Evolutionary conservation across 2,888 invertebrate genomes (phyloP).

Genomic region (Melanchra persicariae): DNA sequence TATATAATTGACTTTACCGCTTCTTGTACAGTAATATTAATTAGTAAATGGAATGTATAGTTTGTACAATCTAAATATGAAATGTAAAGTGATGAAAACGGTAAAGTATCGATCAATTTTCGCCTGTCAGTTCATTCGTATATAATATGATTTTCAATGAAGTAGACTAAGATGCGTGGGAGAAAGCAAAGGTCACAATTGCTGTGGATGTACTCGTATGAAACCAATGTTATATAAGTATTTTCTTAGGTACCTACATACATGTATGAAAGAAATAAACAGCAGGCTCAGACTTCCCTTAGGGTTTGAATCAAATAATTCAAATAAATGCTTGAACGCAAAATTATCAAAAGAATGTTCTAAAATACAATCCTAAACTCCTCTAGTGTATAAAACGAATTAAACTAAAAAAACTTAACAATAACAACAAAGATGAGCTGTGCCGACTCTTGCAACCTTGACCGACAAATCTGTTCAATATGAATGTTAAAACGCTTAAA

Average conservation of each 20-base stretch:
- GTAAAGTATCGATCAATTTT: slow-evolving; percentile 2
- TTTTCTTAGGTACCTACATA: not conserved
- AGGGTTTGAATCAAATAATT: not conserved
- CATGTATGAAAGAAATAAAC: not conserved
- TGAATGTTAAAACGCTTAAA: slow-evolving; percentile 21
- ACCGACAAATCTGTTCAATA: slow-evolving; percentile 29
- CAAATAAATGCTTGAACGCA: not conserved
- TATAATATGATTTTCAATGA: slow-evolving; percentile 6
- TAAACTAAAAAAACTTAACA: slow-evolving; percentile 36
- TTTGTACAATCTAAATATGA: slow-evolving; percentile 18
- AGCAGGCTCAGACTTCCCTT: not conserved
- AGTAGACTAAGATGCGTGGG: slow-evolving; percentile 18
- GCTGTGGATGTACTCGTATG: not conserved
- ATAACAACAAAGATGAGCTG: slow-evolving; percentile 23
- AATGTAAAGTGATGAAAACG: slow-evolving; percentile 17
- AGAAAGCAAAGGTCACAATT: slow-evolving; percentile 24
- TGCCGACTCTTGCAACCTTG: slow-evolving; percentile 25
- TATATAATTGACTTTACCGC: slow-evolving; percentile 39
- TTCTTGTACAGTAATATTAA: slow-evolving; percentile 28
- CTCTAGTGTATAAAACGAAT: slow-evolving; percentile 32
- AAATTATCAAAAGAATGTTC: not conserved
- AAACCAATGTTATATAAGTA: not conserved
- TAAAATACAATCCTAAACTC: slow-evolving; percentile 17
- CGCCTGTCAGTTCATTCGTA: slow-evolving; percentile 2
- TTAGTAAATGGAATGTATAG: slow-evolving; percentile 12